Base-by-base conservation (phyloP, 2,113 vertebrate genomes). In the Indicator maculatus region DNA sequence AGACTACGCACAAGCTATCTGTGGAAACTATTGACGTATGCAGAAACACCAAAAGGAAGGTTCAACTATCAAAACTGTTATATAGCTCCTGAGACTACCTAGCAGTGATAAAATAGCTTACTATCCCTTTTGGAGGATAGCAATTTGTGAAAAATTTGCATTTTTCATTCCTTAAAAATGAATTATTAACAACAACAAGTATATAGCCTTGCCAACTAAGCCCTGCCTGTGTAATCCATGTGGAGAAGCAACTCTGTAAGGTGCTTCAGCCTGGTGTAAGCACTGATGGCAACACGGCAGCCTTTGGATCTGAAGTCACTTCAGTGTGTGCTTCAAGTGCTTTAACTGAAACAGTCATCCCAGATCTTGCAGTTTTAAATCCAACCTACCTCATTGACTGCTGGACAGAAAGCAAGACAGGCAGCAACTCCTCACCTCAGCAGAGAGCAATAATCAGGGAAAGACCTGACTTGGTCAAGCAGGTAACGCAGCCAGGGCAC, bases 51-150 rank as follows among this genome's bases (percentile, higher is more conserved):
- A 53, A 72, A 56, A 86, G 85, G 86, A 88, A 80, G 81, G 81
- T 76, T 83, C 44, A 91, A 64, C 65, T 77, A 71, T 50, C 44
- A 69, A 56, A 86, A 92, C 16, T 83, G 58, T 65, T 89, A 70
- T 56, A 79, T 8, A 91, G 88, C 66, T 56, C 55, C 39, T 59
- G 85, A 82, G 90, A 92, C 52, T 64, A 41, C 23, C 72, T 41
- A 63, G 87, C 38, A 78, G 61, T 61, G 83, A 91, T 53, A 83
- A 93, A 95, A 71, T 26, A 94, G 20, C 74, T 87, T 91, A 84
- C 89, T 78, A 86, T 67, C 41, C 58, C 61, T 90, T 92, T 65
- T 75, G 55, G 52, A 69, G 44, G 21, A 30, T 47, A 81, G 15
- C 33, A 64, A n/a, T 71, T 81, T 81, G 61, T 75, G 66, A 78